Evolutionary conservation across 2,113 vertebrate genomes (phyloP).

Genomic region (Saimiri boliviensis): DNA sequence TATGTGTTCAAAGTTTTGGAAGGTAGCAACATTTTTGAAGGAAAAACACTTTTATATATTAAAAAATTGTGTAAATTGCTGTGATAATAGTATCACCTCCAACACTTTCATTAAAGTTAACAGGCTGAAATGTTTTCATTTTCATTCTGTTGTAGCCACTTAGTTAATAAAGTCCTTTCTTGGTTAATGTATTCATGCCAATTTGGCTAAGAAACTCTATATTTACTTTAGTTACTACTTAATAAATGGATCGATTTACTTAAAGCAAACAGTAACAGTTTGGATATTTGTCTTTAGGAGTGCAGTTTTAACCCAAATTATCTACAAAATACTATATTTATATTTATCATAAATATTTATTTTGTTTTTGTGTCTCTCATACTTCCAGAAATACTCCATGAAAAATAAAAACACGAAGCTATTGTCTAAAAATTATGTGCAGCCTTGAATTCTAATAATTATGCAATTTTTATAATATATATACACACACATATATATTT

Average conservation of each 20-base stretch:
- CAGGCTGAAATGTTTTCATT: background rate
- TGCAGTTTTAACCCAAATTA: background rate
- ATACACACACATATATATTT: no score
- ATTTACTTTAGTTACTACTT: background rate
- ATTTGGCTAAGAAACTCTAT: slow-evolving; percentile 13
- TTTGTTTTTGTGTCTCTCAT: background rate
- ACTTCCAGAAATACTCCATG: background rate
- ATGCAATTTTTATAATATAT: background rate
- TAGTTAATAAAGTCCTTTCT: slow-evolving; percentile 23
- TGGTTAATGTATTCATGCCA: slow-evolving; percentile 23
- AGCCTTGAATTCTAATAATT: background rate
- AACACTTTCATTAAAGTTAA: background rate
- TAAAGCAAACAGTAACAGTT: background rate
- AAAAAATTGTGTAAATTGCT: background rate
- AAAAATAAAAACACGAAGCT: background rate
- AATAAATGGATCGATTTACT: background rate
- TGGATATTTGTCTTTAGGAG: background rate
- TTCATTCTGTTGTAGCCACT: background rate
- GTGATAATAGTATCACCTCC: background rate
- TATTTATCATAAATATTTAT: background rate
- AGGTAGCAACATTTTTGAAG: background rate
- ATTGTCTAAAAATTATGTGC: background rate
- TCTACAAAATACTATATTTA: background rate
- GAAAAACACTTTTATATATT: background rate
- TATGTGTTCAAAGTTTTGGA: background rate